phyloP scores from a whole-genome alignment of 2,113 vertebrate genomes.

The Scomber japonicus region DNA sequence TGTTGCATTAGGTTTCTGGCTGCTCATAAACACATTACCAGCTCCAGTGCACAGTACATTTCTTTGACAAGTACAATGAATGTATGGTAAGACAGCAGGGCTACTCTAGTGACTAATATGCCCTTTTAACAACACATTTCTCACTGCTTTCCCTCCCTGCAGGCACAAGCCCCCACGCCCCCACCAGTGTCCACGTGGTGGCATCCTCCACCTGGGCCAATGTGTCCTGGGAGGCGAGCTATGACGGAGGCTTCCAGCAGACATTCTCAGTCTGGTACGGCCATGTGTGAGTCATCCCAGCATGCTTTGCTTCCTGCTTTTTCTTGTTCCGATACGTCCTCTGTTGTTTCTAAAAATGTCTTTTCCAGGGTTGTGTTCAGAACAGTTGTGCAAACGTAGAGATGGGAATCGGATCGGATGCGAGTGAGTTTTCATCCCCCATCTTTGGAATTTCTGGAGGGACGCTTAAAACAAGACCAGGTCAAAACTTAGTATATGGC shows the following conservation, averaged over 20 bases:
- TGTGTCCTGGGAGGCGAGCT: constrained; percentile 95
- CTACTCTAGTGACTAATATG: constrained; percentile 34
- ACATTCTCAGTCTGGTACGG: constrained; percentile 99
- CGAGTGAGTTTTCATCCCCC: constrained; percentile 70
- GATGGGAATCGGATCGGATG: constrained; percentile 54
- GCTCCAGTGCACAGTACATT: constrained; percentile 14
- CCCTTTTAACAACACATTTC: constrained; percentile 39
- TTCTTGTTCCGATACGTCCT: constrained; percentile 56
- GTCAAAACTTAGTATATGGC: background rate
- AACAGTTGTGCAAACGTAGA: constrained; percentile 67
- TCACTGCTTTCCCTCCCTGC: constrained; percentile 30
- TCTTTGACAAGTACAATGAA: constrained; percentile 29
- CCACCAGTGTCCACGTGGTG: constrained; percentile 89
- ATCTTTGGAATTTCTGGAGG: constrained; percentile 32
- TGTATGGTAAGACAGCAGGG: constrained; percentile 5
- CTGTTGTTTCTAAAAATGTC: constrained; percentile 68
- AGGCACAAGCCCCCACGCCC: constrained; percentile 99
- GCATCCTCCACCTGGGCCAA: constrained; percentile 96
- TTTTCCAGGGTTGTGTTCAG: constrained; percentile 76
- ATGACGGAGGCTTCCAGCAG: constrained; percentile 98
- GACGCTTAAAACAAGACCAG: background rate
- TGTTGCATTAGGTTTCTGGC: background rate
- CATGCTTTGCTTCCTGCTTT: constrained; percentile 99
- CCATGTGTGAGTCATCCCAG: constrained; percentile 99
- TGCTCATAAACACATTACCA: background rate